Evolutionary conservation across 64 coral and sea anemone genomes (phyloP).

Genomic region (Pocillopora damicornis): DNA sequence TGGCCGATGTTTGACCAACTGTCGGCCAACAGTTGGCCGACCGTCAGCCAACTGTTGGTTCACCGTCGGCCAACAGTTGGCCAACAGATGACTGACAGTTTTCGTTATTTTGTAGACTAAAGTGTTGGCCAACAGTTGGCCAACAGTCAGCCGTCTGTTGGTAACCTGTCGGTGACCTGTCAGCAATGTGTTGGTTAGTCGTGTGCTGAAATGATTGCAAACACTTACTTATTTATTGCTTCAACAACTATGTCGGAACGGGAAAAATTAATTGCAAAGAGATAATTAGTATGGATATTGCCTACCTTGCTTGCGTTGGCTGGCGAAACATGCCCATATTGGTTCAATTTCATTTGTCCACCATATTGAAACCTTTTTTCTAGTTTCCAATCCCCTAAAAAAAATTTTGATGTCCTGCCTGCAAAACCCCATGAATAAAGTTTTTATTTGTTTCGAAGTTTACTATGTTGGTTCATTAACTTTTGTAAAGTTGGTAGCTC

Average conservation of each 20-base stretch:
- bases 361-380: not conserved
- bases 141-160: not conserved
- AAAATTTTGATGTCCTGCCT: not conserved
- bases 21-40: too few species aligned
- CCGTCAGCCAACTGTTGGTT: too few species aligned
- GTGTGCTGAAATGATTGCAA: not conserved
- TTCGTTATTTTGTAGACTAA: too few species aligned
- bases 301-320: not conserved
- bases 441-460: slow-evolving; percentile 14
- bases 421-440: not conserved
- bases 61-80: too few species aligned
- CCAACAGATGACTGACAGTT: too few species aligned
- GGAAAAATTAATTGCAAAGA: not conserved
- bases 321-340: not conserved
- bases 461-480: not conserved
- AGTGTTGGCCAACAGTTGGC: not conserved
- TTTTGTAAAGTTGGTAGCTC: not conserved
- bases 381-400: slow-evolving; percentile 5
- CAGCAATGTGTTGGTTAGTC: not conserved
- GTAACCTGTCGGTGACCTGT: not conserved
- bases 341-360: not conserved
- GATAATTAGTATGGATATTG: not conserved
- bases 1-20: too few species aligned
- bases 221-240: slow-evolving; percentile 10
- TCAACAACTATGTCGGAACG: not conserved